Evolutionary conservation across 1,140 invertebrate species (phyloP).

Genomic region (Copidosoma floridanum): DNA sequence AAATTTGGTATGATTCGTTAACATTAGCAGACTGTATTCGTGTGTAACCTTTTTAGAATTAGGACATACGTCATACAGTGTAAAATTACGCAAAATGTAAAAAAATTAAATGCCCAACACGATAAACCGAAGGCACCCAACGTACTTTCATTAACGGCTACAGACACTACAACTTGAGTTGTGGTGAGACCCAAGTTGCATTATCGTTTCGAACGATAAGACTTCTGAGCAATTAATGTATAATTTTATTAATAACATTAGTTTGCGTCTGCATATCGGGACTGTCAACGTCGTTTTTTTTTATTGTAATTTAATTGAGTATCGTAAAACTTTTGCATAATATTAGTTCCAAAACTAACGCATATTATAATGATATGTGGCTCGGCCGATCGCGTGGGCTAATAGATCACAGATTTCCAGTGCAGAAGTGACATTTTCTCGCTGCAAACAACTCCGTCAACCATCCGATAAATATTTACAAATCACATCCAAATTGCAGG

Average conservation of each 20-base stretch:
- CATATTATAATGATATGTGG: background rate
- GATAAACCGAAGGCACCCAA: background rate
- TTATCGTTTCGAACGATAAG: background rate
- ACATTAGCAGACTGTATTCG: background rate
- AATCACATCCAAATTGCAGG: background rate
- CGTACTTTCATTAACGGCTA: background rate
- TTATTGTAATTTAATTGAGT: no score
- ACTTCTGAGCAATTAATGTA: background rate
- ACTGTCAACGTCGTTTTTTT: no score
- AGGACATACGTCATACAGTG: background rate
- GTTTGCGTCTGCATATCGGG: background rate
- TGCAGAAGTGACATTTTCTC: constrained; percentile 19
- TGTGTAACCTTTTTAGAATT: background rate
- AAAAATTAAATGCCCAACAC: background rate
- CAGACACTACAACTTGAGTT: background rate
- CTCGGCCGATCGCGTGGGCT: background rate
- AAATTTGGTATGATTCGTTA: background rate
- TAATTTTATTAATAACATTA: background rate
- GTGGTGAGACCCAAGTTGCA: constrained; percentile 12
- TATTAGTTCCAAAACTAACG: no score
- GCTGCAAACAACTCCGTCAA: background rate
- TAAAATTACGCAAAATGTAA: background rate
- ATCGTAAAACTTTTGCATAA: no score
- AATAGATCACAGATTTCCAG: constrained; percentile 5
- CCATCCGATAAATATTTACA: constrained; percentile 9